Evolutionary conservation across 2,888 invertebrate species (phyloP).

Genomic region (Lasioglossum villosulum): DNA sequence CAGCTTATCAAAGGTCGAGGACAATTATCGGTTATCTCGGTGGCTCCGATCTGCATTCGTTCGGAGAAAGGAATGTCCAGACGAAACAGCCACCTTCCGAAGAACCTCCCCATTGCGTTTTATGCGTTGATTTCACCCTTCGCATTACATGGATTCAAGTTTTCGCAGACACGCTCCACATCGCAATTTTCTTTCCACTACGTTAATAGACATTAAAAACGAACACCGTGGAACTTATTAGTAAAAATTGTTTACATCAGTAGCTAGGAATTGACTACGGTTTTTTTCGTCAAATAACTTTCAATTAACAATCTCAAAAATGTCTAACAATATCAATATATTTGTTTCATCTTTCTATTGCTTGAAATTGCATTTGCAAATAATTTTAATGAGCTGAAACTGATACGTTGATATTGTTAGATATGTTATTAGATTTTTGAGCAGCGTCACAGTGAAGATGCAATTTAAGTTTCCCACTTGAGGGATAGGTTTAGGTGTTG

Average conservation of each 20-base stretch:
- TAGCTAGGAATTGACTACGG: neutral
- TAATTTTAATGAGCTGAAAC: no score
- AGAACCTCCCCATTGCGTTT: neutral
- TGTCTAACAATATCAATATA: no score
- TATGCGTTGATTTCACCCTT: constrained; percentile 62
- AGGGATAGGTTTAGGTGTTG: neutral
- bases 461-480: neutral
- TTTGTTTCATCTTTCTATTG: no score
- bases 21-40: constrained; percentile 47
- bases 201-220: neutral
- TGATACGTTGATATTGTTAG: neutral
- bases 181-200: neutral
- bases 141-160: neutral
- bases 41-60: constrained; percentile 32
- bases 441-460: neutral
- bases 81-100: neutral
- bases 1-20: constrained; percentile 35
- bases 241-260: neutral
- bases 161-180: neutral
- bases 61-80: constrained; percentile 28
- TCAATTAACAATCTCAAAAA: no score
- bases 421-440: no score
- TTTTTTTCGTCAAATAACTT: no score
- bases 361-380: no score
- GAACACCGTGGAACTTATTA: neutral